Conservation (phyloP, 2,113 vertebrate species). For the Loxodonta africana region DNA sequence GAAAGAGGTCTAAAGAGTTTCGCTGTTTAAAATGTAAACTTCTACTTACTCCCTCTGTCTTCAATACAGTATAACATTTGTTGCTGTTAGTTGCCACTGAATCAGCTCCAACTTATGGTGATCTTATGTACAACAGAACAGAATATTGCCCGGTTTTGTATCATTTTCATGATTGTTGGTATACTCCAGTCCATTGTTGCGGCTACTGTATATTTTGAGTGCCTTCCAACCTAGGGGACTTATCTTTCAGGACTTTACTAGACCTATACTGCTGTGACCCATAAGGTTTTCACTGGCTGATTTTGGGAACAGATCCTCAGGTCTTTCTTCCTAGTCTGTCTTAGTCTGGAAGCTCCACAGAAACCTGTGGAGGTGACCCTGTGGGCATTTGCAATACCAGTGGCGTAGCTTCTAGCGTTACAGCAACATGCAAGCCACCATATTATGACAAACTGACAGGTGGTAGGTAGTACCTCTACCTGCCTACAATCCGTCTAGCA, state of each 20-base stretch:
- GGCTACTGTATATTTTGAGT: not conserved
- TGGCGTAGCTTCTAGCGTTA: not conserved
- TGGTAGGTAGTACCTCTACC: not conserved
- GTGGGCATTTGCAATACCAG: not conserved
- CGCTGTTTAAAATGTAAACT: not conserved
- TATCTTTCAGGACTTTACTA: not conserved
- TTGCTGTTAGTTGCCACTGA: not conserved
- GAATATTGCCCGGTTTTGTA: not conserved
- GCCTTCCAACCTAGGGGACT: not conserved
- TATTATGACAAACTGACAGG: not conserved
- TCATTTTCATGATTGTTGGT: not conserved
- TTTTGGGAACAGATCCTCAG: not conserved
- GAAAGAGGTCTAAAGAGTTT: not conserved
- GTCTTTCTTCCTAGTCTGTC: not conserved
- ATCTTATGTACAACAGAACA: not conserved
- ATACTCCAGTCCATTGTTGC: not conserved
- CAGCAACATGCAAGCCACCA: not conserved
- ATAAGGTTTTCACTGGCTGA: not conserved
- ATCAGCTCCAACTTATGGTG: not conserved
- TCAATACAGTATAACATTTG: not conserved
- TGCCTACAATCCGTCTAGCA: too few relatives aligned
- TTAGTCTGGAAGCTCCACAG: not conserved
- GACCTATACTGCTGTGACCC: not conserved
- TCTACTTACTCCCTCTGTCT: not conserved
- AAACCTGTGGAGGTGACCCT: not conserved